phyloP scores from a whole-genome alignment of 2,113 vertebrate species.

The Caranx melampygus region DNA sequence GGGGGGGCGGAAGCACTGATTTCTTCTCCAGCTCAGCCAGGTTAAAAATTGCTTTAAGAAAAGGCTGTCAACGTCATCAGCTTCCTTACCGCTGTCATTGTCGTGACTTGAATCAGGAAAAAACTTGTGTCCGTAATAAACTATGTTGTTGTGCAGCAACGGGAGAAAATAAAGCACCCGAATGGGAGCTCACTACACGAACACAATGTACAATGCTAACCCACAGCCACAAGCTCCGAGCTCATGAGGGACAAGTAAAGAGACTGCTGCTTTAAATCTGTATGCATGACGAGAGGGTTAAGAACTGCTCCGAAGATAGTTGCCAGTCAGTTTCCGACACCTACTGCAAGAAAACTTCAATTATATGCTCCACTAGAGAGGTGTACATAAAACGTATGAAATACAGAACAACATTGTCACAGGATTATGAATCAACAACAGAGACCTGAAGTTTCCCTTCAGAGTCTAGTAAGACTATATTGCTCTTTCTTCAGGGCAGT shows the following conservation, averaged over 20 bases:
- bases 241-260: neutral
- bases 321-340: constrained; percentile 28
- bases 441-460: neutral
- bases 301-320: constrained; percentile 16
- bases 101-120: too few relatives aligned
- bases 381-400: neutral
- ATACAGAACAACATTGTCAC: neutral
- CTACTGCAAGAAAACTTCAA: constrained; percentile 13
- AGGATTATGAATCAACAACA: neutral
- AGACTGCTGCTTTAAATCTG: neutral
- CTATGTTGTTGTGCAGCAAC: neutral
- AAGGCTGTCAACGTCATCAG: neutral
- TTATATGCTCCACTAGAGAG: constrained; percentile 8
- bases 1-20: neutral
- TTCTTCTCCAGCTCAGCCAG: neutral
- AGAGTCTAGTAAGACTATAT: neutral
- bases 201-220: neutral
- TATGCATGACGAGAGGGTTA: neutral
- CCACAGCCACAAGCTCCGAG: neutral
- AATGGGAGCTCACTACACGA: neutral
- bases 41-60: neutral
- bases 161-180: neutral
- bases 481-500: constrained; percentile 1
- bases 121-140: neutral
- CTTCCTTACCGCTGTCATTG: too few relatives aligned